Percentiles rank a stretch among this genome's conserved stretches.
phyloP scores from a whole-genome alignment of 1,140 invertebrate genomes.

The Ceratina japonica region DNA sequence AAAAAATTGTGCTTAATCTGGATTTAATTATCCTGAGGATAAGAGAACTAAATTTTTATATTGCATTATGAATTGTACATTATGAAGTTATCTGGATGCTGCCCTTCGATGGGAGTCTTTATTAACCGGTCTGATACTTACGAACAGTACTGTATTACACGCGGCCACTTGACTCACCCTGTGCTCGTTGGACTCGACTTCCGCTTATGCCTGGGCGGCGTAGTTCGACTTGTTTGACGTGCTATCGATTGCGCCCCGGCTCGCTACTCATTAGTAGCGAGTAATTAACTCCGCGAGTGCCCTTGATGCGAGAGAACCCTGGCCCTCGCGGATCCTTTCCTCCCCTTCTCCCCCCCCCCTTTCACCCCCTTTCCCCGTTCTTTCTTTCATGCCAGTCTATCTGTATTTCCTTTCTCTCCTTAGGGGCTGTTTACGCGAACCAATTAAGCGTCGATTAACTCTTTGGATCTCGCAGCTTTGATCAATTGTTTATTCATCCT shows the following conservation, averaged over 20 bases:
- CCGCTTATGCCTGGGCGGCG: conserved; percentile 36
- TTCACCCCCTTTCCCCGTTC: too few relatives aligned
- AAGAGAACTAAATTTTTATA: too few relatives aligned
- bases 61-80: too few relatives aligned
- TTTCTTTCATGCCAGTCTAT: too few relatives aligned
- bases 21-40: too few relatives aligned
- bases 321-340: not conserved
- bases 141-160: too few relatives aligned
- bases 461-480: not conserved
- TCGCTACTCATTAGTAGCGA: conserved; percentile 52
- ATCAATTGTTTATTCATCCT: too few relatives aligned
- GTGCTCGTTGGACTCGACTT: conserved; percentile 41
- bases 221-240: conserved; percentile 46
- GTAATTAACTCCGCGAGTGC: conserved; percentile 55
- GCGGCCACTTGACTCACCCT: not conserved
- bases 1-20: too few relatives aligned
- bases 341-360: too few relatives aligned
- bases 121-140: too few relatives aligned
- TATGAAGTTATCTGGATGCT: too few relatives aligned
- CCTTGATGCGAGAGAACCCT: conserved; percentile 40
- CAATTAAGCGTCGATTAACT: conserved; percentile 42
- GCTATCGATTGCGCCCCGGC: conserved; percentile 50
- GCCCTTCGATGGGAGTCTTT: too few relatives aligned
- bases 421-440: conserved; percentile 21
- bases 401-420: not conserved